Evolutionary conservation across 2,888 invertebrate species (phyloP), one percentile per base, ranked within the genome.

Genomic region (Aleiodes alternator): DNA sequence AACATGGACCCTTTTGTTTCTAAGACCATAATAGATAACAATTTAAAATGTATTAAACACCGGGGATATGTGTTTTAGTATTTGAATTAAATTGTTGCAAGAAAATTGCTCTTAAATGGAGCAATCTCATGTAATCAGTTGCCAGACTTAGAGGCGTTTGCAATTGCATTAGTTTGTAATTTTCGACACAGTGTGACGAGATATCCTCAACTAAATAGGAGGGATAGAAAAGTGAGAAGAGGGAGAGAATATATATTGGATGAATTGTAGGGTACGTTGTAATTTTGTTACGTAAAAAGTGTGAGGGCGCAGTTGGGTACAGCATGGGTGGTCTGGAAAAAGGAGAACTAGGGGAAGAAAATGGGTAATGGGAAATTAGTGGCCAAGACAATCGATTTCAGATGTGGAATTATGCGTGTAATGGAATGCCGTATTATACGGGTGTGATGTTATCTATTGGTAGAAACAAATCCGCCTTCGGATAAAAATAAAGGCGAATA

Each of bases 41-140:
- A 76, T 59, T 72, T 43, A 16, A 57, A 64, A 68, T 6, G 53
- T 72, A 61, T 66, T 16, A 73, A 73, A 73, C 43, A 23, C 23
- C 38, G 53, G 29, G 34, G 43, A 69, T 72, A 57, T 70, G 71
- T 68, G 59, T 81, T 79, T 79, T 75, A 79, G 79, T 78, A 80
- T 82, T 43, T 79, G 80, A 84, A 83, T 83, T 80, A 82, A 83
- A 83, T 83, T 84, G 81, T 78, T 64, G 43, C 8, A 2, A 8
- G 76, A 80, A 81, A 80, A 83, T 81, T 80, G 80, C 79, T 83
- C 85, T 81, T 83, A 83, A 85, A 84, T 83, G 82, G 81, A 83
- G 84, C 85, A 85, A 85, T 85, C 84, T 84, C 85, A 80, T 73
- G 81, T 83, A 84, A 84, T 86, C 84, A 83, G 82, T 84, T 81